Evolutionary conservation across 2,888 invertebrate genomes (phyloP), one percentile per base, ranked within the genome.

Genomic region (Tridacna gigas): DNA sequence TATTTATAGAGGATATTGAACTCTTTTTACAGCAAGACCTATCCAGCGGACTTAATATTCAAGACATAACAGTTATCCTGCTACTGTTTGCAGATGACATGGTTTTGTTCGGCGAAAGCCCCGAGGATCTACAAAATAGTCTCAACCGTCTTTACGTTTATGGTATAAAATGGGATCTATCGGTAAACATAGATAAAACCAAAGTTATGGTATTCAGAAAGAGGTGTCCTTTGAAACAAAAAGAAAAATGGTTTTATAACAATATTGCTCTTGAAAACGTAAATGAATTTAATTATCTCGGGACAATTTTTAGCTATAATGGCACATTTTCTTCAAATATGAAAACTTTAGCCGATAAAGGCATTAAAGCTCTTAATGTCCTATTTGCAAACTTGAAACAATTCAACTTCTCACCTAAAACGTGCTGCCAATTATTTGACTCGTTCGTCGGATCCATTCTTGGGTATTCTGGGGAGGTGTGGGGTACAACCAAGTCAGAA

Each of bases 21-120:
- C 25, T 71, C 20, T 77, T 74, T 75, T 63, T 77, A 25, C 77
- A 78, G 66, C 25, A 71, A 28, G 71, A 74, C 45, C 48, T 63
- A 15, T 37, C 18, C 0, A 26, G 47, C 65, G 80, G 74, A 18
- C 47, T 80, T 20, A 61, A 25, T n/a, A 13, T 80, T 25, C n/a
- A 80, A 25, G 84, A 80, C 28, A 60, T 80, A 25, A 28, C 22
- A 13, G 13, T 75, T 18, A 74, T 81, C 9, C 25, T 78, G 25
- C 28, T 80, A 60, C 25, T 83, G n/a, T 83, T 80, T 69, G 80
- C 84, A 20, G 78, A 81, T 22, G 81, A 83, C 45, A 80, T 84
- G 79, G 71, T 74, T 11, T 48, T 80, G 11, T 18, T 81, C 26
- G 80, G 74, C 18, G 47, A 83, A 11, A 66, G 67, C 0, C 79